Conservation (phyloP, 2,113 vertebrate genomes). For the Copsychus sechellarum region DNA sequence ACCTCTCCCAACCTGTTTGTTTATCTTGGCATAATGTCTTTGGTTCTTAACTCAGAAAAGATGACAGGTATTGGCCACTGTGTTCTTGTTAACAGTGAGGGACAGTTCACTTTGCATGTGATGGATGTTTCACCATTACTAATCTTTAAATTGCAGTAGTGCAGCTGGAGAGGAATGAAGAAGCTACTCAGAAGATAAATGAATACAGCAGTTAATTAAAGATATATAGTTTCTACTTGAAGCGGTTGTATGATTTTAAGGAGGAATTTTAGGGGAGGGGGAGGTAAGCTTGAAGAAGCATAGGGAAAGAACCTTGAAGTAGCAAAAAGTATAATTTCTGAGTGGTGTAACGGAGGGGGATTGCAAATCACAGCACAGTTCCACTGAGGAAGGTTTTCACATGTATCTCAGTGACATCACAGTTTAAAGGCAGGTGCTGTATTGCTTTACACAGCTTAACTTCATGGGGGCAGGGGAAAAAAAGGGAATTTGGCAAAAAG, state of each 20-base stretch:
- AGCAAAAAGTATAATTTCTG: not conserved
- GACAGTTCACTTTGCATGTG: slow-evolving; percentile 49
- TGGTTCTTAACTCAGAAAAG: not conserved
- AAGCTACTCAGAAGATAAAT: slow-evolving; percentile 65
- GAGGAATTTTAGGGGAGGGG: not conserved
- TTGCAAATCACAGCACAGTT: not conserved
- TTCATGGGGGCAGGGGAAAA: fast-evolving
- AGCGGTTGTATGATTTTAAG: not conserved
- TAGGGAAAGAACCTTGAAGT: not conserved
- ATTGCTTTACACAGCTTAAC: not conserved
- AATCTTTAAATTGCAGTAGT: slow-evolving; percentile 55
- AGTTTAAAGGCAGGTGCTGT: not conserved
- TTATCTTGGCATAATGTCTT: not conserved
- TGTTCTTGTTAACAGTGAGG: slow-evolving; percentile 34
- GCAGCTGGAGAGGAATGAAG: slow-evolving; percentile 20
- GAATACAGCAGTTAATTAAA: slow-evolving; percentile 64
- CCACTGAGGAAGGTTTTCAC: not conserved
- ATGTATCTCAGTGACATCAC: not conserved
- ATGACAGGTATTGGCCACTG: not conserved
- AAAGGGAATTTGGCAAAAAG: not conserved
- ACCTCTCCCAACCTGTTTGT: not conserved
- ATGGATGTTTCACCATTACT: slow-evolving; percentile 67
- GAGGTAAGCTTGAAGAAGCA: not conserved
- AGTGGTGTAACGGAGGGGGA: not conserved
- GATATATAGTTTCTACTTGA: slow-evolving; percentile 23